Evolutionary conservation across 2,888 invertebrate genomes (phyloP).

Genomic region (Rhyacophila evoluta): DNA sequence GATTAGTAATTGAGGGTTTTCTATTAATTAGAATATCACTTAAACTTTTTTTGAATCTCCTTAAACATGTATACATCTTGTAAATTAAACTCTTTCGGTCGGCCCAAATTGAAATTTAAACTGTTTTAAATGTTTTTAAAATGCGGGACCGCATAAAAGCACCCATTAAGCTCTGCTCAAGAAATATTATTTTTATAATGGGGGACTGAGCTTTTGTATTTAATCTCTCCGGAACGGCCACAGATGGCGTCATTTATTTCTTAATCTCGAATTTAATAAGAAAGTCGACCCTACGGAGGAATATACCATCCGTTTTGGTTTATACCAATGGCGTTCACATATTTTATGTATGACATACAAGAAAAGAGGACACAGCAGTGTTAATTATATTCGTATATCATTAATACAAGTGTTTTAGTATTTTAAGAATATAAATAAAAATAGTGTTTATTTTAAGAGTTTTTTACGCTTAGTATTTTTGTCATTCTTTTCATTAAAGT

Average conservation of each 20-base stretch:
- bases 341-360: too few relatives aligned
- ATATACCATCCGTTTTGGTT: conserved; percentile 32
- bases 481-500: too few relatives aligned
- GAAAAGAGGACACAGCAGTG: too few relatives aligned
- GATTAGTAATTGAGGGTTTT: not conserved
- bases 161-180: not conserved
- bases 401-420: too few relatives aligned
- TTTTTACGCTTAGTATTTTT: too few relatives aligned
- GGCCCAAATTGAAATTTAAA: not conserved
- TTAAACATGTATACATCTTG: not conserved
- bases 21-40: not conserved
- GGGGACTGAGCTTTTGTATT: conserved; percentile 29
- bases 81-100: not conserved
- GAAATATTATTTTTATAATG: conserved; percentile 19
- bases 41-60: not conserved
- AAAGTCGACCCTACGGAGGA: conserved; percentile 38
- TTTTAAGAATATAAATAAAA: too few relatives aligned
- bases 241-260: conserved; percentile 47
- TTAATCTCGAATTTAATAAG: conserved; percentile 48
- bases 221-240: conserved; percentile 31
- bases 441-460: too few relatives aligned
- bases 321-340: not conserved
- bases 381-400: too few relatives aligned
- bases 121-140: conserved; percentile 9
- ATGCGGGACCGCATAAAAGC: not conserved